Evolutionary conservation across 2,113 vertebrate genomes (phyloP), one percentile per base, ranked within the genome.

Genomic region (Natator depressus): DNA sequence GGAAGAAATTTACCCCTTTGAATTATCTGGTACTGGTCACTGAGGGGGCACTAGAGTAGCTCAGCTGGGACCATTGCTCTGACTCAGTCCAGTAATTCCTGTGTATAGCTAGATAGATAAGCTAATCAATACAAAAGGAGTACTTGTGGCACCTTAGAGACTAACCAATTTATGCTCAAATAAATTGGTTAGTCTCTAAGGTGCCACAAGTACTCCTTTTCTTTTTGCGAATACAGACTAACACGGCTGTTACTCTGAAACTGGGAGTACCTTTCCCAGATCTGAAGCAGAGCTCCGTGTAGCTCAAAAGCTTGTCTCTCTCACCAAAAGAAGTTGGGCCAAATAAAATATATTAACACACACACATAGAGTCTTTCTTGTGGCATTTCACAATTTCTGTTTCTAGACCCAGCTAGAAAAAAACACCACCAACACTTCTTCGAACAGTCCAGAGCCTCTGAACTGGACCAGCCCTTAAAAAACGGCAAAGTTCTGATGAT

Each of bases 1-100:
- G 31, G 47, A 76, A 3, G 59, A 19, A 2, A n/a, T 8, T 14
- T 69, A 31, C 5, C 2, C 10, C n/a, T 12, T 72, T 38, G 65
- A 72, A 38, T 38, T 20, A 38, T 38, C 65, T n/a, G n/a, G 9
- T 10, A 38, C 17, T 72, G 19, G 35, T 38, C n/a, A 19, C 65
- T 46, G 7, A 20, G 13, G 2, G 29, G 31, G 29, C 4, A 10
- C 1, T 5, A 0, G 12, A 29, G 2, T 17, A 1, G 10, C 53
- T 22, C 20, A 54, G 20, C 13, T 27, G 46, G 46, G 24, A 13
- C 25, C 42, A 27, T 27, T 78, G 42, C 13, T 25, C 42, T 42
- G 6, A 46, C 12, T 46, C 24, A 29, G 75, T 27, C 25, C 6
- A 7, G 46, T 47, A 78, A 25, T 46, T 78, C 42, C 25, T 25